Conservation (phyloP, 2,113 vertebrate genomes). For the Alouatta palliata region DNA sequence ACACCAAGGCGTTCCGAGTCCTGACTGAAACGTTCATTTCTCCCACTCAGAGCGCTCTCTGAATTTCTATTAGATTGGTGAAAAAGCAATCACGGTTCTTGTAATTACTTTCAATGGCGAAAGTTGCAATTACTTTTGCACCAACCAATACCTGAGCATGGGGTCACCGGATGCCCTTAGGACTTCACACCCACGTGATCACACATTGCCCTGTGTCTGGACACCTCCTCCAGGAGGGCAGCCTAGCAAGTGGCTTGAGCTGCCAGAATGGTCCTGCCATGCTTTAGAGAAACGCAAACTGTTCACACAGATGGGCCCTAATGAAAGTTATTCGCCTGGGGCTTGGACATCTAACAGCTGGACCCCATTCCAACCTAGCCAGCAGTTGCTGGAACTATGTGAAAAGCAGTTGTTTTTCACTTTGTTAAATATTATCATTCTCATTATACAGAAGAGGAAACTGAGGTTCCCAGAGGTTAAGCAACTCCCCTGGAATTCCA, state of each 20-base stretch:
- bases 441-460: not conserved
- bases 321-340: not conserved
- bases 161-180: accelerated
- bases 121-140: no score
- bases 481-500: accelerated
- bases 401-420: not conserved
- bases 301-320: not conserved
- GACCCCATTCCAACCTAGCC: not conserved
- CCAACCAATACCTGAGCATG: no score
- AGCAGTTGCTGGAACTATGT: not conserved
- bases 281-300: not conserved
- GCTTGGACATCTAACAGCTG: not conserved
- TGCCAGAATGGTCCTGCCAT: not conserved
- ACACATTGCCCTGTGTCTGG: not conserved
- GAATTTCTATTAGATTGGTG: no score
- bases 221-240: not conserved
- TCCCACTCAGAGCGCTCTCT: not conserved
- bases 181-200: accelerated
- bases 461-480: not conserved
- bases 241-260: not conserved
- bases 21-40: not conserved
- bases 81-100: no score
- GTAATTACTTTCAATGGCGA: no score
- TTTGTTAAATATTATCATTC: not conserved
- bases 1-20: accelerated